Conservation (phyloP, 2,888 invertebrate genomes). For the Argyresthia albistria region DNA sequence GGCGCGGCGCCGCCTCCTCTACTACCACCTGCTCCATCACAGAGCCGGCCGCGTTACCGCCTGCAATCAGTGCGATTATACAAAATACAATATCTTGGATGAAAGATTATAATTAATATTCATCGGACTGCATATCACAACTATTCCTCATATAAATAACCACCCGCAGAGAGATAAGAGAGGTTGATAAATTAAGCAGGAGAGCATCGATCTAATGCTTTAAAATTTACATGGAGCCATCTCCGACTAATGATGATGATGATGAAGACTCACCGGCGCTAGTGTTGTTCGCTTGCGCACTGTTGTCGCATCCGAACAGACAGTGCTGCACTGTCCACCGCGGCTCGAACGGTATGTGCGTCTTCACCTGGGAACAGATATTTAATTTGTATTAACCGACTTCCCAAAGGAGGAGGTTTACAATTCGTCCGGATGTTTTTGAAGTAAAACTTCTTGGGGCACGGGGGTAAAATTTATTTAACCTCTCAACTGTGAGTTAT, state of each 20-base stretch:
- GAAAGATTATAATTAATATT: neutral
- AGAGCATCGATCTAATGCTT: too few species aligned
- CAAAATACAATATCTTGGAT: neutral
- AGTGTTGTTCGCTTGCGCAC: constrained; percentile 3
- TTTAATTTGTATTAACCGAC: too few species aligned
- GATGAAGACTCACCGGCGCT: neutral
- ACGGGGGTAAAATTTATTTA: too few species aligned
- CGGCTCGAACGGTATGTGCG: constrained; percentile 66
- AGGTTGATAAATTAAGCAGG: too few species aligned
- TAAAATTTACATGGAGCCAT: too few species aligned
- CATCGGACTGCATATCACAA: too few species aligned
- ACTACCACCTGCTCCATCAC: constrained; percentile 61
- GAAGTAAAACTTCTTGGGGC: too few species aligned
- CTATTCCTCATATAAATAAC: too few species aligned
- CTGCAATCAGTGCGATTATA: neutral
- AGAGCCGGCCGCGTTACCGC: constrained; percentile 13
- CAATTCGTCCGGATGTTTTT: too few species aligned
- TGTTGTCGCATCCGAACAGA: constrained; percentile 54
- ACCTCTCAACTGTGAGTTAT: too few species aligned
- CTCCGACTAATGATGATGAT: neutral
- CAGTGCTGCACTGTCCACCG: constrained; percentile 68
- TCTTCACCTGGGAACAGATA: constrained; percentile 45
- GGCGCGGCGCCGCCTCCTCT: constrained; percentile 38
- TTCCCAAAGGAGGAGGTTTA: too few species aligned
- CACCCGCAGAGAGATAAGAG: too few species aligned